phyloP scores from a whole-genome alignment of 1,140 invertebrate genomes.

The Atta cephalotes region DNA sequence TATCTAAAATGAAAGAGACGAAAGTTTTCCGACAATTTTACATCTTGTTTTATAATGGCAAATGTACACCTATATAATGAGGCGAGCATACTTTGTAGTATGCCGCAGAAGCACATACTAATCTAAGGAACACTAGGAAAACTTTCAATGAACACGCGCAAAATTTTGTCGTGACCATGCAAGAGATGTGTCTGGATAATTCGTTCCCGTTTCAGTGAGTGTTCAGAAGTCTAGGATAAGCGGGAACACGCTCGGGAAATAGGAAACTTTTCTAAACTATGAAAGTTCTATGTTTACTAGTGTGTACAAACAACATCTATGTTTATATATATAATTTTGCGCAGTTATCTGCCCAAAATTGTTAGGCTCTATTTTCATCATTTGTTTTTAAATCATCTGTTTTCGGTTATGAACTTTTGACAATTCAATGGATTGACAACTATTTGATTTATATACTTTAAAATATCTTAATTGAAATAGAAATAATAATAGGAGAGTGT shows the following conservation, averaged over 20 bases:
- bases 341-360: background rate
- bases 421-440: background rate
- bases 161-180: constrained; percentile 48
- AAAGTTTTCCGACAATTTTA: constrained; percentile 24
- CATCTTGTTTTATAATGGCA: background rate
- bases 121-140: constrained; percentile 45
- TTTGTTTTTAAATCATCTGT: background rate
- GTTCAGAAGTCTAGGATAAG: constrained; percentile 29
- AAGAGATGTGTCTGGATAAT: constrained; percentile 38
- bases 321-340: constrained; percentile 27
- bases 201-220: constrained; percentile 33
- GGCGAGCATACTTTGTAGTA: background rate
- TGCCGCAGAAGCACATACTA: background rate
- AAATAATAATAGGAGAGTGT: no score
- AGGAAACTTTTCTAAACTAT: constrained; percentile 35
- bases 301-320: constrained; percentile 1
- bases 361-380: background rate
- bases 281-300: constrained; percentile 17
- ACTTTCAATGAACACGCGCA: constrained; percentile 54
- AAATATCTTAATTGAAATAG: background rate
- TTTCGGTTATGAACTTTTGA: background rate
- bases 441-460: no score
- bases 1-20: background rate
- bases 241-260: constrained; percentile 12
- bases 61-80: background rate